Conservation (phyloP, 2,797 vertebrate species). For the Acomys russatus region DNA sequence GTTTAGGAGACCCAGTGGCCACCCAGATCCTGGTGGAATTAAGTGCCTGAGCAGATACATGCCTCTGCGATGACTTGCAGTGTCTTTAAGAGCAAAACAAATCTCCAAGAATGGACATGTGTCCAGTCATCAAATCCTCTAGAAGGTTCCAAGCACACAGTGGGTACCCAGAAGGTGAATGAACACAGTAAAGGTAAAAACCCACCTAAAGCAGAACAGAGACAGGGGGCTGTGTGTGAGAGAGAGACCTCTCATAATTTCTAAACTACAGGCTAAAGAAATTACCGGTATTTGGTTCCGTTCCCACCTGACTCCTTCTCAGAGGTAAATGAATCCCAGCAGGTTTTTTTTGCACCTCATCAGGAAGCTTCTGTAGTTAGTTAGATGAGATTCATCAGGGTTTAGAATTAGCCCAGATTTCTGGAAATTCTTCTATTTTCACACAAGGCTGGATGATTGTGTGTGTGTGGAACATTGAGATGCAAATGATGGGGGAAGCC, state of each 20-base stretch:
- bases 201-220: neutral
- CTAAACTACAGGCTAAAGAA: constrained; percentile 53
- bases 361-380: constrained; percentile 78
- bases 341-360: constrained; percentile 62
- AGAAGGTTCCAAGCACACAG: neutral
- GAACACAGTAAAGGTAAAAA: neutral
- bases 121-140: neutral
- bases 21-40: rapidly evolving
- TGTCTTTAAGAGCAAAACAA: neutral
- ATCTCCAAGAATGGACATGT: neutral
- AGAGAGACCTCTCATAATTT: neutral
- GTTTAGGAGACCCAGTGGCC: too few species aligned
- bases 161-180: neutral
- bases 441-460: constrained; percentile 88
- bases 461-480: constrained; percentile 88
- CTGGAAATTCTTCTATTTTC: constrained; percentile 84
- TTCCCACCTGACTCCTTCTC: constrained; percentile 56
- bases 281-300: neutral
- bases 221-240: neutral
- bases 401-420: constrained; percentile 87
- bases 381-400: constrained; percentile 84
- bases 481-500: constrained; percentile 88
- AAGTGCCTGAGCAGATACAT: neutral
- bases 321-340: constrained; percentile 75
- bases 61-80: neutral